Evolutionary conservation across 2,888 invertebrate species (phyloP).

Genomic region (Drosophila ustulata): DNA sequence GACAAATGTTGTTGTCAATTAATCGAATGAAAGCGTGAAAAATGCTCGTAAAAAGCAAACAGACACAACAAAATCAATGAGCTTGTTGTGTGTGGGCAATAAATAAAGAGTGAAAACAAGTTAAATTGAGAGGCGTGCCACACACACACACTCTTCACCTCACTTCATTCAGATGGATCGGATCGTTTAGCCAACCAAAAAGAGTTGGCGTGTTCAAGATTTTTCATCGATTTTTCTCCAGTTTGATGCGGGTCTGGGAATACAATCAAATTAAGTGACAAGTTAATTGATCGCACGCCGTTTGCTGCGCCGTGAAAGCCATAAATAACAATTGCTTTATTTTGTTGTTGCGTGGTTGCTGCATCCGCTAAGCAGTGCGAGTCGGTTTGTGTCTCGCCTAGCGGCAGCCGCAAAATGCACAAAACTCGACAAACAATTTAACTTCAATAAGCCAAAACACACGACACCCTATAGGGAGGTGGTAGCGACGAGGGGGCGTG

Average conservation of each 20-base stretch:
- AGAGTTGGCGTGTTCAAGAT: constrained; percentile 65
- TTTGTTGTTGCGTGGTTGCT: constrained; percentile 26
- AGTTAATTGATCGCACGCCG: constrained; percentile 67
- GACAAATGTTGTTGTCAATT: constrained; percentile 67
- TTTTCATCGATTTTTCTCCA: constrained; percentile 24
- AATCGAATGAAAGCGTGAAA: constrained; percentile 76
- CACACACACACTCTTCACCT: constrained; percentile 14
- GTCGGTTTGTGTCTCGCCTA: constrained; percentile 39
- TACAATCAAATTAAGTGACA: constrained; percentile 72
- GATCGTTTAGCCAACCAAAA: constrained; percentile 47
- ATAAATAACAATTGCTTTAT: constrained; percentile 58
- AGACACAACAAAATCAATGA: constrained; percentile 68
- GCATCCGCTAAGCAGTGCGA: constrained; percentile 9
- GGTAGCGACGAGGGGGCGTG: background rate
- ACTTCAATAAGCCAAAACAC: constrained; percentile 62
- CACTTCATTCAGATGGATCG: background rate
- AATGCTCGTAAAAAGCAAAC: constrained; percentile 47
- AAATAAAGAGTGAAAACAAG: constrained; percentile 71
- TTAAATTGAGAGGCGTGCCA: constrained; percentile 41
- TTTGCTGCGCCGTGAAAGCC: constrained; percentile 53
- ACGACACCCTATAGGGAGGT: background rate
- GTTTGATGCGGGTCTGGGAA: constrained; percentile 54
- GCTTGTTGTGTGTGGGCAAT: constrained; percentile 59
- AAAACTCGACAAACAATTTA: constrained; percentile 57
- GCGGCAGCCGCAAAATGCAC: constrained; percentile 17